phyloP scores from a whole-genome alignment of 2,113 vertebrate genomes.

The Miniopterus natalensis region DNA sequence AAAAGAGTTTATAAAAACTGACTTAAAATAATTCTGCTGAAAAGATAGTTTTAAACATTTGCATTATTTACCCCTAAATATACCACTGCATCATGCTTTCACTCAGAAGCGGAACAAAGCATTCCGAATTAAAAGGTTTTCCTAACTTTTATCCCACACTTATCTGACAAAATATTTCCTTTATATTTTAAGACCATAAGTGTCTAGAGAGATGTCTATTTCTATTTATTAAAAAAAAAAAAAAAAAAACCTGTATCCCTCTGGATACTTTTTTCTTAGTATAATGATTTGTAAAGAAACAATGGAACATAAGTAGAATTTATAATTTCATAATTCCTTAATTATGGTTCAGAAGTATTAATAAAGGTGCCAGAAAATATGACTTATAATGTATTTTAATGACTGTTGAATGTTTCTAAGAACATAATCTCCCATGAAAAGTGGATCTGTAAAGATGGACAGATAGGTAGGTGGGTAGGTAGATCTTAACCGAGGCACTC shows the following conservation, averaged over 20 bases:
- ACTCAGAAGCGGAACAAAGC: not conserved
- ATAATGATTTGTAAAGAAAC: not conserved
- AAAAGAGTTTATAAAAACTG: not conserved
- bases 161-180: not conserved
- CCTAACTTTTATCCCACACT: not conserved
- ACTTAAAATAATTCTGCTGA: not conserved
- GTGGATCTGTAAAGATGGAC: not conserved
- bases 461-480: not conserved
- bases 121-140: slow-evolving; percentile 24
- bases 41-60: not conserved
- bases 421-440: not conserved
- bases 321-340: slow-evolving; percentile 1
- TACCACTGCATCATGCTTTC: not conserved
- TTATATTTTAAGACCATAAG: not conserved
- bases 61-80: not conserved
- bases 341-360: not conserved
- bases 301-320: not conserved
- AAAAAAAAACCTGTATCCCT: not conserved
- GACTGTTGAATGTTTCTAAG: not conserved
- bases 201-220: slow-evolving; percentile 4
- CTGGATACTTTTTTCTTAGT: not conserved
- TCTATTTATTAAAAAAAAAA: not conserved
- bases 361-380: not conserved
- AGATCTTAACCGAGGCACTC: not conserved
- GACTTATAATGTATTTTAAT: not conserved